These are phyloP conservation scores for Mycteria americana DNA, from an alignment of 2,797 vertebrate genomes.

Conservation along the genomic window DNA sequence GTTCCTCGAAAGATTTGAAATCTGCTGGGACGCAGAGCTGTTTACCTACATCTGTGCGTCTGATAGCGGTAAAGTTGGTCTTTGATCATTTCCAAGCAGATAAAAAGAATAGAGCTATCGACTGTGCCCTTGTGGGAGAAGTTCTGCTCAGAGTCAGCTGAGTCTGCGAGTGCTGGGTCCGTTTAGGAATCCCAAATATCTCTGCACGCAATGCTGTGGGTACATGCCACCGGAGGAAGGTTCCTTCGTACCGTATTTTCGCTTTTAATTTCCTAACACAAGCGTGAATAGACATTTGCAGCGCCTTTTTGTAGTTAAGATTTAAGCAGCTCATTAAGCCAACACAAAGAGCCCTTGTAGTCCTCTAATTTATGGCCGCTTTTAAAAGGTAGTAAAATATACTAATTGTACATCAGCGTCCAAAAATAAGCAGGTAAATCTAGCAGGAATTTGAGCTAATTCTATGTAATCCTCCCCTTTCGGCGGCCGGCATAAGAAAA, in stretches of 20 bases:
- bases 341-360: constrained; percentile 67
- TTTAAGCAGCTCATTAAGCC: constrained; percentile 68
- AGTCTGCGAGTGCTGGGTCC: background rate
- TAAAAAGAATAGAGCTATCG: constrained; percentile 40
- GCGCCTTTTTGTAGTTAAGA: constrained; percentile 47
- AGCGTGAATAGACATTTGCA: constrained; percentile 13
- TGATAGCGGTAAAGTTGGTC: constrained; percentile 38
- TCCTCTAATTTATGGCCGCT: constrained; percentile 75
- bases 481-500: constrained; percentile 12
- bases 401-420: constrained; percentile 75
- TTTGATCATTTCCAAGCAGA: constrained; percentile 45
- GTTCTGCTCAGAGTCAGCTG: constrained; percentile 21
- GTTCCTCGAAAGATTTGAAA: constrained; percentile 12
- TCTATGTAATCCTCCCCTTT: constrained; percentile 52
- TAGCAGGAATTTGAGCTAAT: constrained; percentile 70
- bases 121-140: constrained; percentile 23
- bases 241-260: constrained; percentile 8
- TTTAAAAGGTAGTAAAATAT: constrained; percentile 80
- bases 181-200: constrained; percentile 36
- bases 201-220: background rate
- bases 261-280: constrained; percentile 18
- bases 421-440: constrained; percentile 75
- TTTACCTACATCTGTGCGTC: constrained; percentile 35
- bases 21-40: background rate
- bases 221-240: background rate